Evolutionary conservation across 2,113 vertebrate species (phyloP), one percentile per base, ranked within the genome.

Genomic region (Myrmophylax atrothorax): DNA sequence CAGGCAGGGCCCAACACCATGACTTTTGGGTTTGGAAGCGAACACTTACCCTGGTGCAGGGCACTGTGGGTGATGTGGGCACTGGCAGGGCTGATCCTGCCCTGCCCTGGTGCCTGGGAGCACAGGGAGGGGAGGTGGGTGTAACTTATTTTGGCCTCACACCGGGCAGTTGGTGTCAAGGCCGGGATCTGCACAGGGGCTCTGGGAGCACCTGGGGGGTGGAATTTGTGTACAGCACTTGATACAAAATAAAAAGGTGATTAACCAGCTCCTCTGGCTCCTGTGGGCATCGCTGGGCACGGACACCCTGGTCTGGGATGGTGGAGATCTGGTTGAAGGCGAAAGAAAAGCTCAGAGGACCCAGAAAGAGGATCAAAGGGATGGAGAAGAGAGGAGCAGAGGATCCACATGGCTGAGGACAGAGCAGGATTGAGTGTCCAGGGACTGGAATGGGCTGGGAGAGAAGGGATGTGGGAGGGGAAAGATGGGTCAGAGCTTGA

Each of bases 231-330:
- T 93, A 62, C 40, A 80, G 83, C 93, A 94, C 80, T 93, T 44
- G 14, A 70, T 77, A 67, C 76, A 31, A 70, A 97, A 97, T 96
- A 93, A 96, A 97, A 79, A 73, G 79, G 87, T 91, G 94, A 87
- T 73, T 55, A 60, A 95, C 3, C 12, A 93, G 92, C 83, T 85
- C 42, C 52, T 79, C 25, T 8, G 18, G 22, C 68, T 85, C 83
- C 23, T 26, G 2, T 7, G 17, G 63, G 5, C 4, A 4, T 13
- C 3, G 3, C 15, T 29, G 28, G 50, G 8, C 12, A 22, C 1
- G 14, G 31, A 50, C 22, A 4, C 4, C 31, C 6, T 8, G 31
- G 4, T 5, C 1, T 3, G 33, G 29, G 29, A 7, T 17, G n/a
- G n/a, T 3, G 18, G 18, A 28, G 13, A 66, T 37, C 40, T 3